Conservation (phyloP, 37 sponge, comb jelly and placozoan genomes). For the Halichondria panicea region DNA sequence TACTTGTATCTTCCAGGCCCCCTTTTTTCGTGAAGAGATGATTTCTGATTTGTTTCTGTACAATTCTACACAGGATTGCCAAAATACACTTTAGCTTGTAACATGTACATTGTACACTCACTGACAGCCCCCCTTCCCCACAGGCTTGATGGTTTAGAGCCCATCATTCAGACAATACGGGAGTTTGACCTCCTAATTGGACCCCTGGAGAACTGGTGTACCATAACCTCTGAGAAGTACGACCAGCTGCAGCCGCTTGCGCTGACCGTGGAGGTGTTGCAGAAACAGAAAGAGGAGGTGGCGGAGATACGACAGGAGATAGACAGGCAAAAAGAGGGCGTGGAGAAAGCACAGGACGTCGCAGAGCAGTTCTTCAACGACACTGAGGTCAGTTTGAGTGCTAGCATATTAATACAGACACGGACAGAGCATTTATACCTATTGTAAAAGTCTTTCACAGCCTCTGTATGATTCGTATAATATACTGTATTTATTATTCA, state of each 20-base stretch:
- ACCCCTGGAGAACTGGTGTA: conserved; percentile 60
- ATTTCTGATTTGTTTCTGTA: too few relatives aligned
- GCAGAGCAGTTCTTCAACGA: conserved; percentile 34
- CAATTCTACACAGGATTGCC: too few relatives aligned
- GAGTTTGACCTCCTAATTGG: conserved; percentile 48
- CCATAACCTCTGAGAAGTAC: conserved; percentile 25
- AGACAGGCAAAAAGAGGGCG: not conserved
- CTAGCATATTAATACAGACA: too few relatives aligned
- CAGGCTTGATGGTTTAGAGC: conserved; percentile 35
- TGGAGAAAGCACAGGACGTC: conserved; percentile 30
- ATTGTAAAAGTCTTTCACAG: too few relatives aligned
- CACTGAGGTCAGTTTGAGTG: conserved; percentile 42
- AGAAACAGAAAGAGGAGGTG: conserved; percentile 20
- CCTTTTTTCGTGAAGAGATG: too few relatives aligned
- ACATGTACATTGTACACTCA: too few relatives aligned
- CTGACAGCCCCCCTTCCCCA: too few relatives aligned
- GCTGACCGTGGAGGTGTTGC: conserved; percentile 42
- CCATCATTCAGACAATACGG: conserved; percentile 20
- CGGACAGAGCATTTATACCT: too few relatives aligned
- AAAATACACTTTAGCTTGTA: too few relatives aligned
- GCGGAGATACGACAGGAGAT: conserved; percentile 8
- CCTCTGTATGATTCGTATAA: too few relatives aligned
- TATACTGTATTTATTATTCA: not conserved
- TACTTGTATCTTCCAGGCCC: too few relatives aligned
- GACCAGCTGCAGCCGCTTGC: conserved; percentile 55